These are phyloP conservation scores for Corvus hawaiiensis DNA, from an alignment of 2,113 vertebrate genomes.

Conservation along the genomic window DNA sequence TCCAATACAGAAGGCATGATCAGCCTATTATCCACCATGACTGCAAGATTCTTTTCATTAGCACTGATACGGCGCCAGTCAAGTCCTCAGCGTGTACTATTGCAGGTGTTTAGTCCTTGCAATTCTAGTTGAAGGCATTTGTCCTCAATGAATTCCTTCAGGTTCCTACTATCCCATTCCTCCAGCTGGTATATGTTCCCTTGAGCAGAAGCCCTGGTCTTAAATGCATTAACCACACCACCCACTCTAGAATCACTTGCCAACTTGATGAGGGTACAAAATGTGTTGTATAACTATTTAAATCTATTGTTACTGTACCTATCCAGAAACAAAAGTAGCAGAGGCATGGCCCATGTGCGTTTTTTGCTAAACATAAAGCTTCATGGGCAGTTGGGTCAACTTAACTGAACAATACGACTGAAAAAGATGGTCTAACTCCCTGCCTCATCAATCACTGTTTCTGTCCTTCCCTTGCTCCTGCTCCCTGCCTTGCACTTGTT, in stretches of 20 bases:
- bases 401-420: neutral
- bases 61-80: neutral
- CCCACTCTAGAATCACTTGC: neutral
- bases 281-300: neutral
- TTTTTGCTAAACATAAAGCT: neutral
- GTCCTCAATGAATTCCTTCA: neutral
- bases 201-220: neutral
- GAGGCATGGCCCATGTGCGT: rapidly evolving
- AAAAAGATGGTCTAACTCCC: neutral
- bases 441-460: neutral
- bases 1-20: neutral
- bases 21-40: rapidly evolving
- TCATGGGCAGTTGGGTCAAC: neutral
- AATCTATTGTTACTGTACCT: neutral
- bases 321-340: neutral
- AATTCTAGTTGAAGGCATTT: neutral
- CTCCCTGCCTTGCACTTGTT: neutral
- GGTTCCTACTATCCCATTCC: neutral
- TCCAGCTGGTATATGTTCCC: neutral
- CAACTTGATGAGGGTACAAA: neutral
- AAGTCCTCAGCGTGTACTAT: neutral
- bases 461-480: neutral
- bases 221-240: neutral
- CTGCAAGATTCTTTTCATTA: neutral
- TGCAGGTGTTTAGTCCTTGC: neutral